Evolutionary conservation across 2,888 invertebrate species (phyloP).

Genomic region (Tenthredo amoena): DNA sequence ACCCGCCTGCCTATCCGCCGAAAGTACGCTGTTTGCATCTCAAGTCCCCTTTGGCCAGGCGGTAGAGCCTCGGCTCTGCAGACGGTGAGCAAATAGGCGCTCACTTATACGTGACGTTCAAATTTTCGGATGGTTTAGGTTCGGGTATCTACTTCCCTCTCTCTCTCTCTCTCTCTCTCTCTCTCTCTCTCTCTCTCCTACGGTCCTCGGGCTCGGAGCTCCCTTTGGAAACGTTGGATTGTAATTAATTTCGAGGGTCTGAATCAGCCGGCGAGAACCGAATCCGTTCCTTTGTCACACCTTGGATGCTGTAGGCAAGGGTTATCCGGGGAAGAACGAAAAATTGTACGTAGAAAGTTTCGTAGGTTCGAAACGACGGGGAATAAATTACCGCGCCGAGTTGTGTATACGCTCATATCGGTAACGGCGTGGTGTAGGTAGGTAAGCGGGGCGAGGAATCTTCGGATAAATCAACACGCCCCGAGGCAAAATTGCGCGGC

Average conservation of each 20-base stretch:
- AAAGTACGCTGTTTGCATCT: conserved; percentile 51
- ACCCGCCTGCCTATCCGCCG: conserved; percentile 45
- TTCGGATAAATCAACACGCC: conserved; percentile 34
- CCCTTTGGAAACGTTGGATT: neutral
- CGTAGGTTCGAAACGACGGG: neutral
- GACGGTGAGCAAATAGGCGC: conserved; percentile 50
- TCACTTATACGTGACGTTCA: conserved; percentile 49
- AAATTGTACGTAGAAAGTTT: neutral
- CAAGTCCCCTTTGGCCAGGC: conserved; percentile 45
- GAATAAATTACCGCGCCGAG: neutral
- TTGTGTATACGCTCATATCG: no score
- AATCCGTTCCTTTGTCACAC: neutral
- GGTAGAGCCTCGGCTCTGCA: conserved; percentile 31
- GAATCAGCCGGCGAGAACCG: neutral
- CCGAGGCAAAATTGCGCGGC: conserved; percentile 30
- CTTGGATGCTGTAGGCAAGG: neutral
- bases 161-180: neutral
- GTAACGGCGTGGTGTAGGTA: no score
- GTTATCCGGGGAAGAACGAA: neutral
- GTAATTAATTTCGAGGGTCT: neutral
- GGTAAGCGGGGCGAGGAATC: conserved; percentile 7
- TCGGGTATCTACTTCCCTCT: neutral
- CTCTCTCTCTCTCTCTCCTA: no score
- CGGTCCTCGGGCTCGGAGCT: neutral
- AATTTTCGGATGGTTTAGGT: conserved; percentile 32